phyloP scores from a whole-genome alignment of 2,888 invertebrate genomes.

The Athripsodes cinereus region DNA sequence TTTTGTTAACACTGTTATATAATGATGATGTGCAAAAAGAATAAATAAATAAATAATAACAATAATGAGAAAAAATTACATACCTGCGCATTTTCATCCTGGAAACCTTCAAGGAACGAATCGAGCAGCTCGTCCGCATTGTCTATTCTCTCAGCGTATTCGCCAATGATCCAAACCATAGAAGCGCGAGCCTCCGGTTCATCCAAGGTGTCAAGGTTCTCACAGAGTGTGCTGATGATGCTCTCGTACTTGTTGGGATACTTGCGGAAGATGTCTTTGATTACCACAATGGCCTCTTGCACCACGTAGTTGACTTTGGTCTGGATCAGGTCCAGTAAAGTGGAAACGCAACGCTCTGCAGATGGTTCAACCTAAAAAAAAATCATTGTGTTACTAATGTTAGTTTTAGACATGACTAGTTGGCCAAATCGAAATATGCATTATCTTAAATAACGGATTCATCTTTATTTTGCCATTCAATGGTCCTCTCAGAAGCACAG shows the following conservation, averaged over 20 bases:
- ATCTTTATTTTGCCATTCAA: no score
- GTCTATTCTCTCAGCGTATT: conserved; percentile 98
- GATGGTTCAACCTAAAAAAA: conserved; percentile 73
- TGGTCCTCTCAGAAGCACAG: no score
- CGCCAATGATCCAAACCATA: conserved; percentile 95
- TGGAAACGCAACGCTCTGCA: conserved; percentile 97
- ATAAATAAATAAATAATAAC: no score
- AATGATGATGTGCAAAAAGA: no score
- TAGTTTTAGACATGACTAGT: no score
- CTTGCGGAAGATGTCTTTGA: conserved; percentile 95
- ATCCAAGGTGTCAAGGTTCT: conserved; percentile 96
- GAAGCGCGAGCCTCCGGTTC: conserved; percentile 98
- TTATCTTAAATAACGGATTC: no score
- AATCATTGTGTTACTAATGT: no score
- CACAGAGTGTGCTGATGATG: conserved; percentile 97
- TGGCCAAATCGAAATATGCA: no score
- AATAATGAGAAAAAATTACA: no score
- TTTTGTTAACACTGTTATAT: no score
- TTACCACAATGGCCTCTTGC: conserved; percentile 99
- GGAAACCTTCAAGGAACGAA: conserved; percentile 97
- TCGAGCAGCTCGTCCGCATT: conserved; percentile 98
- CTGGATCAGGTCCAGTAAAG: conserved; percentile 94
- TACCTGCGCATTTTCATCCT: conserved; percentile 89
- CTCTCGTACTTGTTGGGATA: conserved; percentile 99
- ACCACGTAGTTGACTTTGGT: conserved; percentile 99